phyloP scores from a whole-genome alignment of 2,113 vertebrate genomes.

The Elephantulus edwardii region DNA sequence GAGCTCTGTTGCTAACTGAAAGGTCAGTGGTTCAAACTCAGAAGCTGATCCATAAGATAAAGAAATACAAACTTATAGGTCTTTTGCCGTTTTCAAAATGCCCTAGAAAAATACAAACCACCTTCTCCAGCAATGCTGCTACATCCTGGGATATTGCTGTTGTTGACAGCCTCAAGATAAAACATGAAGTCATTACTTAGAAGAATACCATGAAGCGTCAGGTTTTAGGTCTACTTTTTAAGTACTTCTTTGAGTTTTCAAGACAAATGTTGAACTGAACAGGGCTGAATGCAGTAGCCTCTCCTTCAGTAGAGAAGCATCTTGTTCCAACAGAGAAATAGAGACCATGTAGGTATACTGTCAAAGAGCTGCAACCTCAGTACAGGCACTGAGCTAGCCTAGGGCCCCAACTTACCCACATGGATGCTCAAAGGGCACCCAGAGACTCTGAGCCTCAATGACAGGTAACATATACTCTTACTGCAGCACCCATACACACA shows the following conservation, averaged over 20 bases:
- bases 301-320: background rate
- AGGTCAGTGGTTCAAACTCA: too few species aligned
- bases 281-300: background rate
- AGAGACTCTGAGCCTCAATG: background rate
- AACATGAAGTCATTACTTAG: slow-evolving; percentile 22
- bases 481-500: background rate
- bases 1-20: too few species aligned
- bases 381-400: background rate
- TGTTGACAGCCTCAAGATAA: slow-evolving; percentile 1
- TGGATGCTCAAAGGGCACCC: background rate
- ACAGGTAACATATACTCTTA: background rate
- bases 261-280: background rate
- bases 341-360: background rate
- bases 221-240: too few species aligned
- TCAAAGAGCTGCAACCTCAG: background rate
- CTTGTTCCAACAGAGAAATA: slow-evolving; percentile 13
- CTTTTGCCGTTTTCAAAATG: slow-evolving; percentile 32
- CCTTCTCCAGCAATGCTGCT: background rate
- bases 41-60: background rate
- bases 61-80: background rate
- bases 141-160: background rate
- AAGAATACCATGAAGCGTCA: too few species aligned
- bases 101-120: background rate
- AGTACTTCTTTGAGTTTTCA: slow-evolving; percentile 28
- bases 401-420: background rate